Evolutionary conservation across 2,888 invertebrate genomes (phyloP), one percentile per base, ranked within the genome.

Genomic region (Trilocha varians): DNA sequence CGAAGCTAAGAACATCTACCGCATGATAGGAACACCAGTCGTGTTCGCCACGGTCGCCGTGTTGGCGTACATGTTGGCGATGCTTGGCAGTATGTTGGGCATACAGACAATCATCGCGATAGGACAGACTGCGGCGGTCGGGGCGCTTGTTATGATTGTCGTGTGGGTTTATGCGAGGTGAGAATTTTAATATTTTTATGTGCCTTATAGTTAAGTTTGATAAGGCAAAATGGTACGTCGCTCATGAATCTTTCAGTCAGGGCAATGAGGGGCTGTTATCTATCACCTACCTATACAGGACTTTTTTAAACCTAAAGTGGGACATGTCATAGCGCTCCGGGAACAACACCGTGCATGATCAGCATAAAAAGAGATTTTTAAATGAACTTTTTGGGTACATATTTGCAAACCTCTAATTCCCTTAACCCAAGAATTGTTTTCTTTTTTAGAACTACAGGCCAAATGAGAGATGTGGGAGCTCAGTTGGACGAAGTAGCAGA

Each of bases 1-100:
- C 80, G 98, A 98, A 67, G 93, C 95, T 68, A 99, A 99, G 89
- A 99, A 98, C 78, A 91, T 99, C 48, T 96, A 98, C 82, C 95
- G 95, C 71, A 94, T 97, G 48, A 95, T 96, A 38, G 90, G 96
- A 62, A 98, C 99, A 18, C 98, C 98, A 11, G 93, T 94, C 15
- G 96, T 96, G 42, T 92, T 97, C 71, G 92, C 94, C 62, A 91
- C 91, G 16, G 80, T 97, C 56, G 93, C 96, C 55, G 88, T 96
- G 52, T 79, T 91, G 44, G 92, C 92, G 73, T 99, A 98, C 75
- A 85, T 97, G 62, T 69, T 92, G 48, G 93, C 95, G 42, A 93
- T 93, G 59, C 72, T 95, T 57, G 94, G 93, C 63, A 91, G 91
- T 39, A 79, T 93, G 32, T 65, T 96, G 49, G 95, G 95, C 39